These are phyloP conservation scores for Syngnathus typhle DNA, from an alignment of 2,113 vertebrate species.

Conservation along the genomic window DNA sequence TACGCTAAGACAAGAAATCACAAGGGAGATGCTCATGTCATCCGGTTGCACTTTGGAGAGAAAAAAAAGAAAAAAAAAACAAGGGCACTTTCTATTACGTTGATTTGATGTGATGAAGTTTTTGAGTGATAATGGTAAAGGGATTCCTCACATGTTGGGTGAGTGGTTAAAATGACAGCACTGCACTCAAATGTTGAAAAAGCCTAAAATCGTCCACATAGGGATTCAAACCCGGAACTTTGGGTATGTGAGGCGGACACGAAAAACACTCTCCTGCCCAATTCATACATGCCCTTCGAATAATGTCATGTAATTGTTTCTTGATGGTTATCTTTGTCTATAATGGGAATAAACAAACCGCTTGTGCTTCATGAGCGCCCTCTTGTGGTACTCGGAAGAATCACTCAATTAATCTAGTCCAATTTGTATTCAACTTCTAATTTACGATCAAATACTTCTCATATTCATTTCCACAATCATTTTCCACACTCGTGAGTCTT, in stretches of 20 bases:
- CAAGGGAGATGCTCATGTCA: slow-evolving; percentile 87
- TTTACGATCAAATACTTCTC: slow-evolving; percentile 5
- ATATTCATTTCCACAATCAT: slow-evolving; percentile 11
- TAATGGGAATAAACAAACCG: not conserved
- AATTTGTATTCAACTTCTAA: no score
- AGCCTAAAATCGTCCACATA: no score
- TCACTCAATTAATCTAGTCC: not conserved
- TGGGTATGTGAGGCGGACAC: no score
- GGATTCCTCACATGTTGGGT: not conserved
- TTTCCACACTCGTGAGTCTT: slow-evolving; percentile 10
- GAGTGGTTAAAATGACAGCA: no score
- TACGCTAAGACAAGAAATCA: slow-evolving; percentile 83
- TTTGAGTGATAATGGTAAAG: not conserved
- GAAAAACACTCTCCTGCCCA: no score
- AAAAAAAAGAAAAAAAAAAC: slow-evolving; percentile 57
- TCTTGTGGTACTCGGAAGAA: not conserved
- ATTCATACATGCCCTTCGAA: no score
- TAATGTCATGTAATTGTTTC: no score
- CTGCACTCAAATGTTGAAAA: no score
- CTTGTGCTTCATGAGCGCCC: not conserved
- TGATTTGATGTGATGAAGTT: not conserved
- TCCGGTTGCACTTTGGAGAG: slow-evolving; percentile 82
- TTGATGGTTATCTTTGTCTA: no score
- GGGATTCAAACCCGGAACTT: no score
- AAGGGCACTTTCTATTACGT: slow-evolving; percentile 72